Evolutionary conservation across 1,140 invertebrate species (phyloP).

Genomic region (Pogonognathellus flavescens): DNA sequence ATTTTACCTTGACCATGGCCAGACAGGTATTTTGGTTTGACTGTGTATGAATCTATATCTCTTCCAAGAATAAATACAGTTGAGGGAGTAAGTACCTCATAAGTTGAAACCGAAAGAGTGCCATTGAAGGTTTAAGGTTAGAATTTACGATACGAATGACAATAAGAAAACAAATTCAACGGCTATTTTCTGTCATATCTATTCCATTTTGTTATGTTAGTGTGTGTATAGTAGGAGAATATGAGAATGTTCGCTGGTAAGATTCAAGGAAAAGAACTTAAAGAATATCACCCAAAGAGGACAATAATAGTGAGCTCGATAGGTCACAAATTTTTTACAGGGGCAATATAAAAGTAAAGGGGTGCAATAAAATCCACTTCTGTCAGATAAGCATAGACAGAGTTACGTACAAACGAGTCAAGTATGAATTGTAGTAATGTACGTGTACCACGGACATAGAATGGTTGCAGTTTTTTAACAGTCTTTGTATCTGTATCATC

Average conservation of each 20-base stretch:
- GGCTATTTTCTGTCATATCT: conserved; percentile 24
- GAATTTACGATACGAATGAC: conserved; percentile 37
- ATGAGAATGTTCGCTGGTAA: conserved; percentile 42
- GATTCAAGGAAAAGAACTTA: conserved; percentile 22
- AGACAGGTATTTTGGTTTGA: background rate
- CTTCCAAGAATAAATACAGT: background rate
- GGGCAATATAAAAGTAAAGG: conserved; percentile 51
- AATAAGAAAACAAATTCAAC: conserved; percentile 32
- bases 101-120: background rate
- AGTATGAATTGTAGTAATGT: background rate
- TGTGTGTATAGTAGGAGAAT: background rate
- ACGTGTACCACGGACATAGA: background rate
- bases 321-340: conserved; percentile 52
- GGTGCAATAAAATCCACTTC: conserved; percentile 48
- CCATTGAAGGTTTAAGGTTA: conserved; percentile 19
- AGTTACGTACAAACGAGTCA: background rate
- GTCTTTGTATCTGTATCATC: conserved; percentile 22
- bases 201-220: conserved; percentile 4
- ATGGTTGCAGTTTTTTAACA: conserved; percentile 14
- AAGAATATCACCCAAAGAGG: conserved; percentile 39
- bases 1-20: conserved; percentile 38
- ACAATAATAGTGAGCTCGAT: conserved; percentile 45
- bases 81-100: background rate
- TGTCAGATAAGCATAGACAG: background rate
- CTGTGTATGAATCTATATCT: background rate